Conservation (phyloP, 2,113 vertebrate genomes). For the Sinocyclocheilus maitianheensis region DNA sequence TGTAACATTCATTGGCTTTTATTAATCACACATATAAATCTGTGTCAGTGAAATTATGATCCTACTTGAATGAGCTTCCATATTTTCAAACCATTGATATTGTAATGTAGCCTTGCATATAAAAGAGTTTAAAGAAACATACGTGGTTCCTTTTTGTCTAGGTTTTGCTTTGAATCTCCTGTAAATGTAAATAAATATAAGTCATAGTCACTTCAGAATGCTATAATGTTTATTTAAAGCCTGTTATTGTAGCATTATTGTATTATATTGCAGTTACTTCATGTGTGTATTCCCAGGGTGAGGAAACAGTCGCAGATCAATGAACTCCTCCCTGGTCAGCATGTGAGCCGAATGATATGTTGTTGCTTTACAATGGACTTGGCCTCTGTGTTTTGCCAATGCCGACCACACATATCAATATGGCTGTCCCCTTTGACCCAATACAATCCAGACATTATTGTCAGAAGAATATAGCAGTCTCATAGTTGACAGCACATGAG, state of each 20-base stretch:
- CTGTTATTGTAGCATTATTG: constrained; percentile 26
- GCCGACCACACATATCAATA: constrained; percentile 66
- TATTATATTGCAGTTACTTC: constrained; percentile 13
- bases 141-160: neutral
- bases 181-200: neutral
- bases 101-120: neutral
- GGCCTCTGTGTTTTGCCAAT: constrained; percentile 67
- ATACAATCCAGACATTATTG: constrained; percentile 37
- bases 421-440: constrained; percentile 51
- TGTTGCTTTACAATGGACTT: constrained; percentile 63
- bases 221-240: constrained; percentile 60
- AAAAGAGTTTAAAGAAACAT: neutral
- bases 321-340: constrained; percentile 61
- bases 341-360: constrained; percentile 62
- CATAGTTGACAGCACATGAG: neutral
- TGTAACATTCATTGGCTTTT: constrained; percentile 11
- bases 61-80: neutral
- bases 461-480: neutral
- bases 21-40: constrained; percentile 5
- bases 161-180: neutral
- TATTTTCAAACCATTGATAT: neutral
- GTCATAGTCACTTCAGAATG: constrained; percentile 60
- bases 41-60: neutral
- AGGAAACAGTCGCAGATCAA: constrained; percentile 65
- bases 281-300: constrained; percentile 43